A percentile compares a stretch with the other conserved stretches of the same genome.
phyloP scores from a whole-genome alignment of 30 jellyfish, hydroid and myxozoan genomes.

The Aurelia sp. region DNA sequence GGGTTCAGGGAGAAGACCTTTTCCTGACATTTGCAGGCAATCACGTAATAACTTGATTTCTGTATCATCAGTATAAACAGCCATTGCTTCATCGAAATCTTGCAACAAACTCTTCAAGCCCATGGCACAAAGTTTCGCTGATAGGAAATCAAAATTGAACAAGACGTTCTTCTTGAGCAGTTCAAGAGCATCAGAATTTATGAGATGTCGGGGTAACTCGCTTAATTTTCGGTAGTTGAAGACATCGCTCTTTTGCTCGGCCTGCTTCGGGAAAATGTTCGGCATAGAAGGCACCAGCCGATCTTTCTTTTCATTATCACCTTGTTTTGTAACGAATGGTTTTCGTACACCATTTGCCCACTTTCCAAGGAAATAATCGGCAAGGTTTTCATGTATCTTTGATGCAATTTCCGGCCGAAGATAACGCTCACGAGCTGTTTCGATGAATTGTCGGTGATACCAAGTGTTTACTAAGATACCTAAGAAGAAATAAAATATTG shows the following conservation, averaged over 20 bases:
- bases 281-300: constrained; percentile 90
- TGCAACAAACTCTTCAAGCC: constrained; percentile 69
- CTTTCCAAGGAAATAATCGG: constrained; percentile 84
- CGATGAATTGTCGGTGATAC: constrained; percentile 94
- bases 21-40: constrained; percentile 67
- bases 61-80: constrained; percentile 38
- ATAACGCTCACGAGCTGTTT: constrained; percentile 86
- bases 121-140: constrained; percentile 67
- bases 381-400: constrained; percentile 55
- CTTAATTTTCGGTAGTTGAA: constrained; percentile 78
- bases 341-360: constrained; percentile 80
- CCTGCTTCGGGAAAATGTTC: constrained; percentile 56
- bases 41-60: constrained; percentile 79
- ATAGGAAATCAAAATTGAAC: constrained; percentile 78
- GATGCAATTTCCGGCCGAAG: constrained; percentile 33
- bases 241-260: constrained; percentile 33
- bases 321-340: constrained; percentile 71
- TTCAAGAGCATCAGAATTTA: constrained; percentile 40
- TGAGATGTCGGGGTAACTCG: constrained; percentile 89
- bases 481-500: too few species aligned
- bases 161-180: constrained; percentile 57
- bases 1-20: constrained; percentile 60
- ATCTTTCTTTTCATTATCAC: constrained; percentile 66
- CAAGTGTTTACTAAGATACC: constrained; percentile 82
- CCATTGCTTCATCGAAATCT: constrained; percentile 74